Evolutionary conservation across 2,113 vertebrate species (phyloP), one percentile per base, ranked within the genome.

Genomic region (Crotalus helleri): DNA sequence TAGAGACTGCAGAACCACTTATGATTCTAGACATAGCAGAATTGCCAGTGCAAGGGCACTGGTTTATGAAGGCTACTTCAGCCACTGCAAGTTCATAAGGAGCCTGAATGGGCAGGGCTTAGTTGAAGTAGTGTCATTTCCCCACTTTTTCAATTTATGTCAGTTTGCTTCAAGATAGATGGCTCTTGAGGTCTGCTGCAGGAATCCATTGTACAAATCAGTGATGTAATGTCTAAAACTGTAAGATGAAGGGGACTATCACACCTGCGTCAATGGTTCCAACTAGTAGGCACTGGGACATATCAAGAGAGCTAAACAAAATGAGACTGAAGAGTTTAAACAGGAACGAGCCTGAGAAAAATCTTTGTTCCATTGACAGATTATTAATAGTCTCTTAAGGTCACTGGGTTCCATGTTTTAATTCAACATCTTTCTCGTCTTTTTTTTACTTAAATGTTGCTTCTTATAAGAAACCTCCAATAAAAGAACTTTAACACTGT

Each of bases 401-500:
- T 95, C 95, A 95, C 74, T 92, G 93, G 94, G 93, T 93, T 96
- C 95, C 93, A 93, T 0, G 1, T 90, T 94, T 96, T 96, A 96
- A 94, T 96, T 92, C 94, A 93, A 91, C 96, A 94, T 93, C 95
- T 64, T 92, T 96, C 93, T 95, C 93, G 95, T 95, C 96, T 95
- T 96, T 91, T 97, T 46, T 95, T 96, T 95, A 96, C 94, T 95
- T 96, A 93, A 94, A 95, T 94, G 95, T 94, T 96, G 96, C 94
- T 94, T 91, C 97, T 95, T 96, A 96, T 96, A 97, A 96, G 95
- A 93, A 90, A 97, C 96, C 94, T 89, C 87, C 53, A 95, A 95
- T 93, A 96, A 94, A 96, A 94, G 94, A 94, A 90, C 93, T 96
- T 92, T 91, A 95, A 61, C 92, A 95, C 95, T 88, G 86, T 96